These are phyloP conservation scores for Drosophila aldrichi DNA, from an alignment of 2,888 invertebrate species.

Conservation along the genomic window DNA sequence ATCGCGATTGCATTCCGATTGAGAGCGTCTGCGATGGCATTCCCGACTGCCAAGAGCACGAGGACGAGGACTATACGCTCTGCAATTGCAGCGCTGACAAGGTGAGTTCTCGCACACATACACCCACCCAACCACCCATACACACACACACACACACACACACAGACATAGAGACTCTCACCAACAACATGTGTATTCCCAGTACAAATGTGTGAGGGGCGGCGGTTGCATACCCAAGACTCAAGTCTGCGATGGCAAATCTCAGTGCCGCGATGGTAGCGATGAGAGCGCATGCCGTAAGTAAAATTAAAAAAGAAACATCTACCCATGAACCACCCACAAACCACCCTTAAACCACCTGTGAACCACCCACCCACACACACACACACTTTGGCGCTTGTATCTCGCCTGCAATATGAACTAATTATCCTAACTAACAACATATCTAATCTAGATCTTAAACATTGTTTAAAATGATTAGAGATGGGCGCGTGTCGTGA, in stretches of 20 bases:
- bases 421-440: constrained; percentile 11
- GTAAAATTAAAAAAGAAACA: constrained; percentile 55
- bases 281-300: constrained; percentile 86
- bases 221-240: constrained; percentile 85
- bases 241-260: constrained; percentile 86
- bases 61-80: constrained; percentile 88
- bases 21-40: constrained; percentile 93
- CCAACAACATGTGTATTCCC: constrained; percentile 45
- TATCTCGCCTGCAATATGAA: constrained; percentile 1
- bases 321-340: background rate
- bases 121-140: constrained; percentile 9
- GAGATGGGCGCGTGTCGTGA: constrained; percentile 2
- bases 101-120: constrained; percentile 77
- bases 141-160: constrained; percentile 17
- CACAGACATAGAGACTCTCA: constrained; percentile 21
- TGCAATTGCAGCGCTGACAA: constrained; percentile 83
- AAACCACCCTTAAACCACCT: background rate
- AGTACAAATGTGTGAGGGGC: constrained; percentile 85
- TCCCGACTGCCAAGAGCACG: constrained; percentile 90
- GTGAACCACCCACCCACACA: background rate
- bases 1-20: constrained; percentile 89
- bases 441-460: background rate
- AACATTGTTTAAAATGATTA: background rate
- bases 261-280: constrained; percentile 87
- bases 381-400: background rate